These are phyloP conservation scores for Nephrotoma flavescens DNA, from an alignment of 2,888 invertebrate species.

Conservation along the genomic window DNA sequence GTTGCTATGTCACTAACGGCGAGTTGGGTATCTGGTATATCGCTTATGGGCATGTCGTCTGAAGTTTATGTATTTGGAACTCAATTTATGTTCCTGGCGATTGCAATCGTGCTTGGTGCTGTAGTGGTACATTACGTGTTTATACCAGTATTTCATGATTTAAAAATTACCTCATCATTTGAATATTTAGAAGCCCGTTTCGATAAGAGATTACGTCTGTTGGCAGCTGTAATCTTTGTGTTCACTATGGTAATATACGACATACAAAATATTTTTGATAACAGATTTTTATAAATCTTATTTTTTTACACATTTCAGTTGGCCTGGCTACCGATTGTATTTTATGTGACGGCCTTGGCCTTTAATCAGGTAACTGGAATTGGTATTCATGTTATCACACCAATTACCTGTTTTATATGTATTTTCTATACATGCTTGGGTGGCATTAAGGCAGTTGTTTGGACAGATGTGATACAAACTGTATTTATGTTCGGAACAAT, in stretches of 20 bases:
- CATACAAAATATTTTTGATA: not conserved
- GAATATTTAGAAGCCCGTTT: conserved; percentile 63
- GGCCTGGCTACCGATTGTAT: conserved; percentile 58
- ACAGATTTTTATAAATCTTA: not conserved
- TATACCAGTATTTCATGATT: conserved; percentile 54
- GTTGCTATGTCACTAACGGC: conserved; percentile 27
- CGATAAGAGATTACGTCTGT: conserved; percentile 49
- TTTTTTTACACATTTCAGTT: conserved; percentile 16
- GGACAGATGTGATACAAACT: not conserved
- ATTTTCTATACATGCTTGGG: conserved; percentile 69
- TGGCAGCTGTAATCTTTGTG: conserved; percentile 44
- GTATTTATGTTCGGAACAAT: conserved; percentile 57
- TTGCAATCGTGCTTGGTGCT: conserved; percentile 28
- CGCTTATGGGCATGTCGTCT: conserved; percentile 52
- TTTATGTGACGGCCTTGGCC: conserved; percentile 26
- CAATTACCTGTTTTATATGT: conserved; percentile 59
- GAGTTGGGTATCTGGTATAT: conserved; percentile 39
- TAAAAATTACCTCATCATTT: conserved; percentile 57
- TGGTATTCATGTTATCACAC: conserved; percentile 52
- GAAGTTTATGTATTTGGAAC: conserved; percentile 67
- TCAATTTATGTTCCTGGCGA: conserved; percentile 45
- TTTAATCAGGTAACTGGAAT: conserved; percentile 42
- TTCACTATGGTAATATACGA: not conserved
- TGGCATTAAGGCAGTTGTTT: not conserved
- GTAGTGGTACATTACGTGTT: conserved; percentile 46